Evolutionary conservation across 2,888 invertebrate genomes (phyloP).

Genomic region (Acanthosepion esculentum): DNA sequence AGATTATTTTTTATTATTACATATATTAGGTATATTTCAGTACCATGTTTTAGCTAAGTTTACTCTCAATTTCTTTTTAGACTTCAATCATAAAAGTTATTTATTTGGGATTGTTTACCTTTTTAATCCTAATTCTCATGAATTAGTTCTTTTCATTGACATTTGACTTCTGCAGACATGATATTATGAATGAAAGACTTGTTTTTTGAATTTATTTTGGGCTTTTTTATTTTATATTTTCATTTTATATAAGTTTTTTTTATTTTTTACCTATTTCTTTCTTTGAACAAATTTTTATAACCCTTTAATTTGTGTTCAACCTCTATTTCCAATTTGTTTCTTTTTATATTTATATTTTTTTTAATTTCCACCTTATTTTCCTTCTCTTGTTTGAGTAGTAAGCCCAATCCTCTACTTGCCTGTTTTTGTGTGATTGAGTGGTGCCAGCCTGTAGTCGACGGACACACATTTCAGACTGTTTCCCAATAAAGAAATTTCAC

Average conservation of each 20-base stretch:
- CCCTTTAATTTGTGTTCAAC: not conserved
- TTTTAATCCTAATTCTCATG: not conserved
- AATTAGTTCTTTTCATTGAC: conserved; percentile 47
- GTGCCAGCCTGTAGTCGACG: conserved; percentile 40
- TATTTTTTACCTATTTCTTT: not conserved
- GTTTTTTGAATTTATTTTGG: not conserved
- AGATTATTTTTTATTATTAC: not conserved
- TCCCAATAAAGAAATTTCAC: not conserved
- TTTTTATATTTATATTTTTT: not conserved
- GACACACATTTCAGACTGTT: conserved; percentile 44
- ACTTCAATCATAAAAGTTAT: not conserved
- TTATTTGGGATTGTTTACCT: not conserved
- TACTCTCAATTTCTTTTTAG: not conserved
- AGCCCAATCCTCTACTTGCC: not conserved
- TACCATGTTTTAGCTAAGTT: too few species aligned
- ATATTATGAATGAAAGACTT: not conserved
- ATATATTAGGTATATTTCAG: too few species aligned
- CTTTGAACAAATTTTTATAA: too few species aligned
- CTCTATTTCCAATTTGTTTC: not conserved
- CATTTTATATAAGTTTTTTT: not conserved
- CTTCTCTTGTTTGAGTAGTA: not conserved
- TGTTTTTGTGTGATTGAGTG: conserved; percentile 42
- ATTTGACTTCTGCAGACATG: not conserved
- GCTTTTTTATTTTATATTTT: not conserved
- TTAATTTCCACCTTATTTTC: not conserved